A percentile compares a stretch with the other conserved stretches of the same genome.
phyloP scores from a whole-genome alignment of 2,888 invertebrate genomes.

The Seira ritae region DNA sequence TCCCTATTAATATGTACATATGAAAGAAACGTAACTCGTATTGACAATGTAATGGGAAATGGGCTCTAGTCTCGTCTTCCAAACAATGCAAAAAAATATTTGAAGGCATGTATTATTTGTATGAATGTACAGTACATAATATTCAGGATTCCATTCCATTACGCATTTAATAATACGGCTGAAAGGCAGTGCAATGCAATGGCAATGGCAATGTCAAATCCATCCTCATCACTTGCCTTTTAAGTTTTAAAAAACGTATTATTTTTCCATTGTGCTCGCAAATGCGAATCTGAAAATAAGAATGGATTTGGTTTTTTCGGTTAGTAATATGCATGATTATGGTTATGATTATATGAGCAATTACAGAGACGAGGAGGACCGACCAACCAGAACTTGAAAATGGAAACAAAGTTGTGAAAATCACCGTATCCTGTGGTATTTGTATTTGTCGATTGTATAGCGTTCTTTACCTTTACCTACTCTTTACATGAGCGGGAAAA shows the following conservation, averaged over 20 bases:
- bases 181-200: too few species aligned
- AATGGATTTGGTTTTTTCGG: background rate
- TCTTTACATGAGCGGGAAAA: conserved; percentile 18
- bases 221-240: conserved; percentile 1
- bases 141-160: too few species aligned
- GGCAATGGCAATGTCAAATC: background rate
- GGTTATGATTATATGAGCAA: background rate
- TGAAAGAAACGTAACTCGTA: conserved; percentile 6
- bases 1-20: conserved; percentile 2
- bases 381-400: background rate
- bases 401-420: background rate
- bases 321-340: background rate
- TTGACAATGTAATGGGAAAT: background rate
- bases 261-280: conserved; percentile 7
- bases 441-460: too few species aligned
- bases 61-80: too few species aligned
- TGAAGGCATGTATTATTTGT: too few species aligned
- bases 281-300: background rate
- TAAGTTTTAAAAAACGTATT: conserved; percentile 16
- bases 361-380: background rate
- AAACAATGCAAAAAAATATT: conserved; percentile 15
- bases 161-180: background rate
- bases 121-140: too few species aligned
- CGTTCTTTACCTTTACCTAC: too few species aligned
- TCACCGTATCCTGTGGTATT: background rate